Base-by-base conservation (phyloP, 2,113 vertebrate species). In the Hippocampus mohnikei region DNA sequence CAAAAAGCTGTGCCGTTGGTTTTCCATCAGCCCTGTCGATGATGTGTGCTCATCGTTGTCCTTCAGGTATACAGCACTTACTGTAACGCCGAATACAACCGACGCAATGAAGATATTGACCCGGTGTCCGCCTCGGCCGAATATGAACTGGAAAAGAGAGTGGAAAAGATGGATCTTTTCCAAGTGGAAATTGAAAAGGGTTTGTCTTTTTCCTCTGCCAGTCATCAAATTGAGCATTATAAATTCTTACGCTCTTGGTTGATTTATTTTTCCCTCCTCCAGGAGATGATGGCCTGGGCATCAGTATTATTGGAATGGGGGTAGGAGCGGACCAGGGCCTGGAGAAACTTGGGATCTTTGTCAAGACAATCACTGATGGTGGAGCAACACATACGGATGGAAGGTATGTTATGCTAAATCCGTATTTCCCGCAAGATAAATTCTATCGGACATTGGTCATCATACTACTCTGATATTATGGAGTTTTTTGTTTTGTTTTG, bases 291-390 rank as follows among this genome's bases (percentile, higher is more conserved):
- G 95, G 94, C 29, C 88, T 96, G 74, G 95, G 95, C 68, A 96
- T 96, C 84, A 95, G 95, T 77, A 96, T 96, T 67, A 96, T 96
- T 74, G 95, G 95, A 81, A 96, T 96, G 95, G 95, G 95, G 68
- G 95, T 96, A 42, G 95, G 95, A 66, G 95, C 95, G 46, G 95
- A 96, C 82, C 94, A 95, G 75, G 95, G 95, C 10, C 84, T 96
- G 87, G 95, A 96, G 84, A 96, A 96, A 84, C 88, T 96, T 40
- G 95, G 95, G 69, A 96, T 96, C 81, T 96, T 96, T 84, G 94
- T 96, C 69, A 96, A 96, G 92, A 95, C 94, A 2, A 88, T 96
- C 83, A 95, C 94, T 42, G 93, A 95, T 76, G 92, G 93, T 67
- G 95, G 95, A 84, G 92, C 94, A 67, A 94, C 94, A 64, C 88